These are phyloP conservation scores for Notamacropus eugenii DNA, from an alignment of 2,797 vertebrate genomes.

Conservation along the genomic window DNA sequence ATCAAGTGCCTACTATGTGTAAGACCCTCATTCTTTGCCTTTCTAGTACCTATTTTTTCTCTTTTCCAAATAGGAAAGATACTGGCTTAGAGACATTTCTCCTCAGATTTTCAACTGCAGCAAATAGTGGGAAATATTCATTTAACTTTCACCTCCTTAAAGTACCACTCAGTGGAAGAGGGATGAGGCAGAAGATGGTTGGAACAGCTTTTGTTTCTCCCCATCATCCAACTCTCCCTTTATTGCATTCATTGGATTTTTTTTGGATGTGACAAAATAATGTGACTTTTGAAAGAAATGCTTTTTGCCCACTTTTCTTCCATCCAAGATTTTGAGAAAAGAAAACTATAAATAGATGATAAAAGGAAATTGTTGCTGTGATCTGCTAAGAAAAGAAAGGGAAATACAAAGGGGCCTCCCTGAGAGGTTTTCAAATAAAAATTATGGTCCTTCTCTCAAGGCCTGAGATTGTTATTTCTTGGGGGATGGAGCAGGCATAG, in stretches of 20 bases:
- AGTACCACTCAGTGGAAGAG: constrained; percentile 28
- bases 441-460: constrained; percentile 56
- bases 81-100: background rate
- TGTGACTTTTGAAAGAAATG: constrained; percentile 70
- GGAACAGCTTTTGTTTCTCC: background rate
- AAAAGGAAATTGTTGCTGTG: constrained; percentile 78
- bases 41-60: background rate
- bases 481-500: constrained; percentile 41
- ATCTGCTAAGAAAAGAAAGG: constrained; percentile 71
- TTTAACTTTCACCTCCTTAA: constrained; percentile 47
- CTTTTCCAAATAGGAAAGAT: constrained; percentile 27
- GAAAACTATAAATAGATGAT: constrained; percentile 80
- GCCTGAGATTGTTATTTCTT: constrained; percentile 62
- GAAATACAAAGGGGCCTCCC: constrained; percentile 70
- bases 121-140: constrained; percentile 44
- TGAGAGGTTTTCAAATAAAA: constrained; percentile 78
- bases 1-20: background rate
- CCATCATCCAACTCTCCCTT: background rate
- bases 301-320: constrained; percentile 74
- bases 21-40: background rate
- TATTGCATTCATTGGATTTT: constrained; percentile 71
- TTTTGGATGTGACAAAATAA: constrained; percentile 73
- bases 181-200: constrained; percentile 56
- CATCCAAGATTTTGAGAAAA: constrained; percentile 75
- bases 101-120: background rate